Evolutionary conservation across 2,888 invertebrate species (phyloP).

Genomic region (Anagyrus pseudococci): DNA sequence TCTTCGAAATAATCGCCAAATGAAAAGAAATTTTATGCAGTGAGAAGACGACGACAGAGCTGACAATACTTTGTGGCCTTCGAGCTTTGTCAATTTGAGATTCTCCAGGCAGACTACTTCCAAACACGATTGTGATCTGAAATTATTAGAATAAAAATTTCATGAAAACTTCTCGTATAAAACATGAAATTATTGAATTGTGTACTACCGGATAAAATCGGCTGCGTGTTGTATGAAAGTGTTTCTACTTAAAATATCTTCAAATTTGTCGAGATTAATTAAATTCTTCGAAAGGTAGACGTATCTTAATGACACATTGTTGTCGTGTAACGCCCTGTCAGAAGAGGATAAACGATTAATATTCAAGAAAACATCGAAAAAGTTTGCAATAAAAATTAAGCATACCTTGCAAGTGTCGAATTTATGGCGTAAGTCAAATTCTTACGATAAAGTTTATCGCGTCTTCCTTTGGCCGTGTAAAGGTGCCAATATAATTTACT

Average conservation of each 20-base stretch:
- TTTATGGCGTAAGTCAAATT: not conserved
- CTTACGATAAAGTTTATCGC: not conserved
- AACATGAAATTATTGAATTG: not conserved
- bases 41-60: conserved; percentile 6
- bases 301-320: not conserved
- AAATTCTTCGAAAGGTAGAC: conserved; percentile 15
- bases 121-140: conserved; percentile 13
- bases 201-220: conserved; percentile 11
- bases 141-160: not conserved
- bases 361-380: no score
- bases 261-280: conserved; percentile 7
- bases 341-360: not conserved
- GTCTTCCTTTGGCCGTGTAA: conserved; percentile 2
- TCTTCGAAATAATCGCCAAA: conserved; percentile 17
- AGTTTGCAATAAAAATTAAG: not conserved
- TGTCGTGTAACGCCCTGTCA: not conserved
- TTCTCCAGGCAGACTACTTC: conserved; percentile 25
- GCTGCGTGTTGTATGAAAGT: not conserved
- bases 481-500: conserved; percentile 21
- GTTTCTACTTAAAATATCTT: not conserved
- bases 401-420: conserved; percentile 11
- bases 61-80: conserved; percentile 13
- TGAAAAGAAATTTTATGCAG: conserved; percentile 15
- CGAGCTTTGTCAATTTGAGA: conserved; percentile 6
- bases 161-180: not conserved